These are phyloP conservation scores for Deilephila porcellus DNA, from an alignment of 2,888 invertebrate genomes.

Conservation along the genomic window DNA sequence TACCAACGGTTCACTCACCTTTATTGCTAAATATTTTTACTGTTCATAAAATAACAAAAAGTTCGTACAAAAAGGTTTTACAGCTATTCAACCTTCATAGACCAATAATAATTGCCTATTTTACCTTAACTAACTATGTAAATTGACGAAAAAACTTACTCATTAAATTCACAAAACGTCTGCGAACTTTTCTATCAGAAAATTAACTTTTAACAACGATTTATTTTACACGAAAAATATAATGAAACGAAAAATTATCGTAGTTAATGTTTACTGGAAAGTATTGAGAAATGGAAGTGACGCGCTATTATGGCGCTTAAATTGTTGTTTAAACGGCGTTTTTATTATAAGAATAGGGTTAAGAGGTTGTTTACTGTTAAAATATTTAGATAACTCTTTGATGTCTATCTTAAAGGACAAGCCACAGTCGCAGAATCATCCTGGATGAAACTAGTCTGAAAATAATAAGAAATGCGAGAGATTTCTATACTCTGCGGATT, in stretches of 20 bases:
- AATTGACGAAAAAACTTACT: neutral
- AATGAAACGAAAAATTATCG: neutral
- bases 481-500: no score
- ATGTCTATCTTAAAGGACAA: no score
- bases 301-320: neutral
- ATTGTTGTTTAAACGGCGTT: neutral
- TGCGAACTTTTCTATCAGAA: neutral
- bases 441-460: no score
- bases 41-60: neutral
- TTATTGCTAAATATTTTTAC: neutral
- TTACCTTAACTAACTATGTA: neutral
- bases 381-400: no score
- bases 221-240: neutral
- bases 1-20: no score
- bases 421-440: no score
- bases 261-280: neutral
- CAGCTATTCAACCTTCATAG: no score
- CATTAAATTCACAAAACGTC: conserved; percentile 7
- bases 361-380: no score
- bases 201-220: conserved; percentile 7
- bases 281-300: neutral
- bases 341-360: no score
- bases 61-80: neutral
- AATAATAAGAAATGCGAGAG: no score
- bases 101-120: neutral